These are phyloP conservation scores for Zonotrichia leucophrys DNA, from an alignment of 2,113 vertebrate genomes.

Conservation along the genomic window DNA sequence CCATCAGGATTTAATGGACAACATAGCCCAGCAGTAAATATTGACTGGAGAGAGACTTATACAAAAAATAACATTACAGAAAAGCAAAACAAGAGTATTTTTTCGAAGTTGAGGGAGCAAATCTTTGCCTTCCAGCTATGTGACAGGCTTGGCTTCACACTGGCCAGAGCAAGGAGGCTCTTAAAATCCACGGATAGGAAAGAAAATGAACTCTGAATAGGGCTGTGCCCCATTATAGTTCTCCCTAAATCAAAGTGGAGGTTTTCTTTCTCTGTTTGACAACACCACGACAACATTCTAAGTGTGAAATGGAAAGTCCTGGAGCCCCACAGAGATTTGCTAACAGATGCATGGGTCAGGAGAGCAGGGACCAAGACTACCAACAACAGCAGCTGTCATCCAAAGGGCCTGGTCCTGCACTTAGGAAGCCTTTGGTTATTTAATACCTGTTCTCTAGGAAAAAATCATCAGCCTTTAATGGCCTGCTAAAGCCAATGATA, in stretches of 20 bases:
- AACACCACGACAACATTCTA: not conserved
- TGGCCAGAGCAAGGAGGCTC: not conserved
- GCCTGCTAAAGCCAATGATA: not conserved
- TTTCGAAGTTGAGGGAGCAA: not conserved
- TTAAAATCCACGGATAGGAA: not conserved
- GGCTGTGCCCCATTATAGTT: not conserved
- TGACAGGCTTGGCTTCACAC: not conserved
- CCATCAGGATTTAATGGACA: not conserved
- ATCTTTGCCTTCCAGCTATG: conserved; percentile 4
- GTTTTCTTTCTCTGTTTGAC: not conserved
- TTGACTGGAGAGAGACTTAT: not conserved
- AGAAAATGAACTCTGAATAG: not conserved
- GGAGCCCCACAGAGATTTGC: not conserved
- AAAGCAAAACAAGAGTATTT: not conserved
- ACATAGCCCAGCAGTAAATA: conserved; percentile 8
- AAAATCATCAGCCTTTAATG: not conserved
- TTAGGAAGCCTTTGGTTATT: not conserved
- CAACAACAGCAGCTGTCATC: not conserved
- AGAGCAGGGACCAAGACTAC: not conserved
- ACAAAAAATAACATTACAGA: not conserved
- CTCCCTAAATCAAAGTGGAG: not conserved
- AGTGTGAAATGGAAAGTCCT: not conserved
- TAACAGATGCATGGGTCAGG: not conserved
- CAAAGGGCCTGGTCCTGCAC: not conserved
- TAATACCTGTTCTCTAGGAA: not conserved